These are phyloP conservation scores for Mechanitis mazaeus DNA, from an alignment of 2,888 invertebrate genomes.

Conservation along the genomic window DNA sequence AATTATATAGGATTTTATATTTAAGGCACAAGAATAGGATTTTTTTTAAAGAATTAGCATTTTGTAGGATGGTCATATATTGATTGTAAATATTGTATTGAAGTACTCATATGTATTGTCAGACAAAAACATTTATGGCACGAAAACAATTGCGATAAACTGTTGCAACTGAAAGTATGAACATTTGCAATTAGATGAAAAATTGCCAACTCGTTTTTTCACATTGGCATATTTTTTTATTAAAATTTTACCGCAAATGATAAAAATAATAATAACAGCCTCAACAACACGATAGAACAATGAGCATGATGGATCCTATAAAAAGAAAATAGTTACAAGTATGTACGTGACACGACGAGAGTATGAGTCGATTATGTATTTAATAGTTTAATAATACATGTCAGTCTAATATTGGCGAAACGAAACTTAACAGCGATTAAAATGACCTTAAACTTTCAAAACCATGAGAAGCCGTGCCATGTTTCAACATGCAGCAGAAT, in stretches of 20 bases:
- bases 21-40: too few species aligned
- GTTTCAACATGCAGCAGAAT: conserved; percentile 57
- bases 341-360: too few species aligned
- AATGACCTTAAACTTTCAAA: conserved; percentile 17
- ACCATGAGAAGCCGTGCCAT: conserved; percentile 61
- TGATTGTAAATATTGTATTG: too few species aligned
- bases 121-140: not conserved
- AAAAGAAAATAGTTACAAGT: too few species aligned
- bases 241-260: not conserved
- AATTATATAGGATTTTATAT: not conserved
- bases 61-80: too few species aligned
- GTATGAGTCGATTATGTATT: too few species aligned
- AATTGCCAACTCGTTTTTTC: not conserved
- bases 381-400: not conserved
- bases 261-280: conserved; percentile 5
- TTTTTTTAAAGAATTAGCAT: too few species aligned
- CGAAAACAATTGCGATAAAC: not conserved
- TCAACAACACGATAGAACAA: not conserved
- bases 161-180: conserved; percentile 2
- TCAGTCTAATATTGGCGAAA: conserved; percentile 15
- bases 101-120: not conserved
- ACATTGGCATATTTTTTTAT: not conserved
- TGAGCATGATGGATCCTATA: not conserved
- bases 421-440: conserved; percentile 22
- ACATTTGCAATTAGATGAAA: not conserved